phyloP scores from a whole-genome alignment of 2,888 invertebrate genomes.

The Pardosa pseudoannulata region DNA sequence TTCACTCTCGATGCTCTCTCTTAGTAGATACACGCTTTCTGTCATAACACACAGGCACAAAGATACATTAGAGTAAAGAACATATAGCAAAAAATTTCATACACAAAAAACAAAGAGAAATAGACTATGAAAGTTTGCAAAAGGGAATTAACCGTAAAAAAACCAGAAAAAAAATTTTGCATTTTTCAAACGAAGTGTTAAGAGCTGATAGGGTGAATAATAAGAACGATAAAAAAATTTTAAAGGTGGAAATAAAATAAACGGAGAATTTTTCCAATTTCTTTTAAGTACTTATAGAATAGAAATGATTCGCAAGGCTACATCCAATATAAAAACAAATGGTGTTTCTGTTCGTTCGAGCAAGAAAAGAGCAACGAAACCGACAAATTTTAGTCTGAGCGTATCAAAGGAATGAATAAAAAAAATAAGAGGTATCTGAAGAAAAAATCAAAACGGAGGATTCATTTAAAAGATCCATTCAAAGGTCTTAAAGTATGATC shows the following conservation, averaged over 20 bases:
- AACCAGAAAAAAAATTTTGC: background rate
- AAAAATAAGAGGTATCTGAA: too few relatives aligned
- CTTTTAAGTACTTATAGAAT: background rate
- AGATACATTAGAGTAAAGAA: too few relatives aligned
- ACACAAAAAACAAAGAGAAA: too few relatives aligned
- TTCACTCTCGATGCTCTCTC: too few relatives aligned
- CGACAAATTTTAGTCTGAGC: background rate
- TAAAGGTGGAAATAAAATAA: background rate
- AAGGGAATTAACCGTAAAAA: background rate
- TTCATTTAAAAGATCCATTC: background rate
- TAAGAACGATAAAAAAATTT: too few relatives aligned
- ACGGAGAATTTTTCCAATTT: background rate
- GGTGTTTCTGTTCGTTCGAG: background rate
- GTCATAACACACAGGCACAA: too few relatives aligned
- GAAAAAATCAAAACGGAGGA: too few relatives aligned
- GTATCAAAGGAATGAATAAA: background rate
- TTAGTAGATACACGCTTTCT: too few relatives aligned
- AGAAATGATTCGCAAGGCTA: background rate
- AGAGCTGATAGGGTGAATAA: background rate
- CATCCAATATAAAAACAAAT: slow-evolving; percentile 9
- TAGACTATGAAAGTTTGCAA: too few relatives aligned
- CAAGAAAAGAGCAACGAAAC: slow-evolving; percentile 12
- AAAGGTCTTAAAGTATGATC: background rate
- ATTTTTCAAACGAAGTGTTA: background rate
- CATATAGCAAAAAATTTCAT: too few relatives aligned